Percentiles rank a stretch among this genome's conserved stretches.
Evolutionary conservation across 2,113 vertebrate species (phyloP).

Genomic region (Lasiurus borealis): DNA sequence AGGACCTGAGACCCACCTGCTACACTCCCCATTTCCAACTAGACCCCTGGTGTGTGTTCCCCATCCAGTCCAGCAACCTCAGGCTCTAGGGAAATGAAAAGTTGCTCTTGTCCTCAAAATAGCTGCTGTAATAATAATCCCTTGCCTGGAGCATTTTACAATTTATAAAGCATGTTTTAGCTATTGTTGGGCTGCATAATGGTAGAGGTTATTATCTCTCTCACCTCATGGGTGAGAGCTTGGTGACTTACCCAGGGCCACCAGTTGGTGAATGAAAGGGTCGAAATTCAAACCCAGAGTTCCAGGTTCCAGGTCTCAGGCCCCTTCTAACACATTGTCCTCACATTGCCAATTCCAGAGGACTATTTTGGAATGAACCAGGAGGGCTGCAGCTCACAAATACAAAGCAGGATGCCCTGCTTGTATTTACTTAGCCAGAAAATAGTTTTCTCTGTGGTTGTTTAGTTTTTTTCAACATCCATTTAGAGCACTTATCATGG

Average conservation of each 20-base stretch:
- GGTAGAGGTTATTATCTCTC: neutral
- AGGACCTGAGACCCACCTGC: neutral
- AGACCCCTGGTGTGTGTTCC: neutral
- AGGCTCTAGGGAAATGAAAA: neutral
- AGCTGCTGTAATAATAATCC: neutral
- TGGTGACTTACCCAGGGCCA: neutral
- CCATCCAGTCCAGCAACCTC: neutral
- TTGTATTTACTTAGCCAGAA: slow-evolving; percentile 41
- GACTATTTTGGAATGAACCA: neutral
- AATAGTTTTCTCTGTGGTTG: slow-evolving; percentile 38
- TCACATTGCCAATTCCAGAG: neutral
- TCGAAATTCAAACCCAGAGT: slow-evolving; percentile 6
- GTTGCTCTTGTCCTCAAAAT: neutral
- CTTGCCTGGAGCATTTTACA: neutral
- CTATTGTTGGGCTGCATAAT: neutral
- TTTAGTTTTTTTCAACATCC: slow-evolving; percentile 24
- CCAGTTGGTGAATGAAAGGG: neutral
- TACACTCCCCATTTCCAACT: neutral
- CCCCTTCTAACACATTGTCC: neutral
- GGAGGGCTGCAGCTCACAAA: neutral
- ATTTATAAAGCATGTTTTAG: neutral
- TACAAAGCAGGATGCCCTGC: neutral
- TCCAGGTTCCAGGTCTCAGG: neutral
- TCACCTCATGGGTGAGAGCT: neutral
- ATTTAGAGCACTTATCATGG: neutral